Percentiles rank a stretch among this genome's conserved stretches.
Conservation (phyloP, 2,888 invertebrate species). For the Invenusta paracnida region DNA sequence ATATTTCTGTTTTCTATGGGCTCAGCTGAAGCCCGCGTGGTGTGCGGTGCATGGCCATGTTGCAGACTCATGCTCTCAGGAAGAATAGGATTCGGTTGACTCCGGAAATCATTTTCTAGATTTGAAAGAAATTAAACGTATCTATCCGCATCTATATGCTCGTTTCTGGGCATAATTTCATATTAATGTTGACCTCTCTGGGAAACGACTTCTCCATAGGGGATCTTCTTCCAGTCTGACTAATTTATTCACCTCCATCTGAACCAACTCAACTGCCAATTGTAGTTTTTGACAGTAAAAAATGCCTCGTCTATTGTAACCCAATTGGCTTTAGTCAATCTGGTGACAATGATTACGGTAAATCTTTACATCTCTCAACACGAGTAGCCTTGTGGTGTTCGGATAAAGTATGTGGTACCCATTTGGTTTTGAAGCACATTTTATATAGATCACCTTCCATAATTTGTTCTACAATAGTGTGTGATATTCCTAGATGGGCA, state of each 20-base stretch:
- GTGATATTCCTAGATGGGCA: not conserved
- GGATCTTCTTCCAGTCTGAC: not conserved
- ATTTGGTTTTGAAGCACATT: not conserved
- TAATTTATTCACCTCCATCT: not conserved
- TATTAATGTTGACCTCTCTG: not conserved
- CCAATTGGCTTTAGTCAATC: too few species aligned
- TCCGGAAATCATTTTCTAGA: not conserved
- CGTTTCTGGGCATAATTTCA: not conserved
- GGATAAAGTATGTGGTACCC: too few species aligned
- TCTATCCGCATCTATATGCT: not conserved
- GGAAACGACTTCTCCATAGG: not conserved
- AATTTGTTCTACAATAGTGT: not conserved
- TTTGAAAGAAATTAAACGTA: not conserved
- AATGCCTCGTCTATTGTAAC: too few species aligned
- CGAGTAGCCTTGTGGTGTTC: conserved; percentile 17
- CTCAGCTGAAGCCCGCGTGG: too few species aligned
- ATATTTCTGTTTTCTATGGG: too few species aligned
- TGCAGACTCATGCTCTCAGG: not conserved
- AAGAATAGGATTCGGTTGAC: not conserved
- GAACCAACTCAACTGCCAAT: not conserved
- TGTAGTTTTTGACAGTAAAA: not conserved
- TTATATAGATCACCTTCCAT: not conserved
- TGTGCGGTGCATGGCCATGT: not conserved
- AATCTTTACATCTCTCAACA: conserved; percentile 12
- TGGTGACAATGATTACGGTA: too few species aligned